Evolutionary conservation across 2,888 invertebrate species (phyloP), one percentile per base, ranked within the genome.

Genomic region (Rambutsinella grinnellia): DNA sequence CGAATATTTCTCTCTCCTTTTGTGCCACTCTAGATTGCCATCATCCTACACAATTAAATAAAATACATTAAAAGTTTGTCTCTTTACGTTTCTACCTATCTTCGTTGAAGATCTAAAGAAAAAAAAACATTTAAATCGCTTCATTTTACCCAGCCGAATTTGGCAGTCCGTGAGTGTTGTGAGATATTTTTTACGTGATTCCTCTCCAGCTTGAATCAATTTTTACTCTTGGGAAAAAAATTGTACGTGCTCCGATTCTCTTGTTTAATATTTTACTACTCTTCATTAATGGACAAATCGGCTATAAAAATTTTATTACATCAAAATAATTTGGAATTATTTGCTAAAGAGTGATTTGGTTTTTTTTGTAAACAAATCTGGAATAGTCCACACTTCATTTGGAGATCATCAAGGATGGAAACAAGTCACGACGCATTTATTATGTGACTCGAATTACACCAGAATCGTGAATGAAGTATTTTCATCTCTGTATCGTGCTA

Each of bases 341-440:
- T 8, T 36, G 36, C 13, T 36, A 36, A 36, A 36, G 36, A 36
- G 36, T 8, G 36, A 36, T 8, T n/a, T n/a, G n/a, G n/a, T n/a
- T n/a, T n/a, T n/a, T n/a, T n/a, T n/a, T 13, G 36, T 36, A 36
- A 5, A 36, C 36, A 36, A 36, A 8, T 13, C 36, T 36, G 36
- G 36, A 36, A 36, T 36, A 8, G 36, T 8, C 36, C 13, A 8
- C 36, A 36, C 36, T 8, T 36, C 36, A 36, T 36, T 36, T 36
- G 5, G 6, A 36, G 36, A 5, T 65, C 26, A 62, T 27, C 17
- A 21, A 60, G 13, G 19, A 60, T 2, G 58, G n/a, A 63, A 71
- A 57, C 71, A 56, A 71, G 71, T 71, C 71, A 71, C 71, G 71
- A 63, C 15, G 46, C 49, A 51, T 58, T 71, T 61, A 61, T 63